A percentile compares a stretch with the other conserved stretches of the same genome.
These are phyloP conservation scores for Petrosia ficiformis DNA, from an alignment of 37 sponge, comb jelly and placozoan genomes.

Conservation along the genomic window DNA sequence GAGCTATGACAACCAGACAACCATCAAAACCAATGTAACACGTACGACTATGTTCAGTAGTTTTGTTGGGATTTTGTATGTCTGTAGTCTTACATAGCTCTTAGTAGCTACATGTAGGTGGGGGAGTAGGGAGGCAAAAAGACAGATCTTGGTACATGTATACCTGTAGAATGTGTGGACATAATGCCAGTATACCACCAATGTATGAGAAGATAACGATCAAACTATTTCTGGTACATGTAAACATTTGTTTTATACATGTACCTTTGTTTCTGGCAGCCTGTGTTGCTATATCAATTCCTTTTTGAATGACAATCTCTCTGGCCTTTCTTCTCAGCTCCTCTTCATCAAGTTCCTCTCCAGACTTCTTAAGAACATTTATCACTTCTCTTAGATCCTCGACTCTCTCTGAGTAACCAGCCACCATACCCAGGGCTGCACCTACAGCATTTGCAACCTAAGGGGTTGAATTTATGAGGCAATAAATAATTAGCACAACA, in stretches of 20 bases:
- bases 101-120: too few species aligned
- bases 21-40: too few species aligned
- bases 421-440: conserved; percentile 77
- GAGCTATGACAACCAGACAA: too few species aligned
- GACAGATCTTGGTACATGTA: too few species aligned
- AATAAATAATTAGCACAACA: background rate
- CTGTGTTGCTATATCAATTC: conserved; percentile 8
- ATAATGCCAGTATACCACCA: too few species aligned
- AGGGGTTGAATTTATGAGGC: background rate
- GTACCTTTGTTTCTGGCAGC: background rate
- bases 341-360: conserved; percentile 2
- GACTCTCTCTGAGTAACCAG: conserved; percentile 57
- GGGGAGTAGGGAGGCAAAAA: too few species aligned
- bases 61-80: too few species aligned
- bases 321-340: conserved; percentile 18
- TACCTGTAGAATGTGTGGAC: too few species aligned
- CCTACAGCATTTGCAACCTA: conserved; percentile 94
- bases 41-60: too few species aligned
- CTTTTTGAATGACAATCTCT: conserved; percentile 18
- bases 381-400: conserved; percentile 26
- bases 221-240: background rate
- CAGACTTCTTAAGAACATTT: background rate
- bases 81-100: too few species aligned
- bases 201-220: too few species aligned
- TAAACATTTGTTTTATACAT: background rate